Conservation (phyloP, 2,888 invertebrate species). For the Sesia bembeciformis region DNA sequence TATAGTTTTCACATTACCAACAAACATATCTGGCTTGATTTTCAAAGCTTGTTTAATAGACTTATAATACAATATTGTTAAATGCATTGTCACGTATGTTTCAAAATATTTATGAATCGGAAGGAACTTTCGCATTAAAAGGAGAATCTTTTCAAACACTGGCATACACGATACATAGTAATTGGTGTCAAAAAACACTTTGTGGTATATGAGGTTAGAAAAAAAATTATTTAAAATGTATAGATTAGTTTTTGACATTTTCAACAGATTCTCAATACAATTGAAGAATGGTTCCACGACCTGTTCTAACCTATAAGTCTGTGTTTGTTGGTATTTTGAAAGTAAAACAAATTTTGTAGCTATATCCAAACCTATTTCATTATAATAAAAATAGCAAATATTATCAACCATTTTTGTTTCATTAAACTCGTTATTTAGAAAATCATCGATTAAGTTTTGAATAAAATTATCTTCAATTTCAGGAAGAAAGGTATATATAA, state of each 20-base stretch:
- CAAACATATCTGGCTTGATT: conserved; percentile 25
- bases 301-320: conserved; percentile 17
- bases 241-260: conserved; percentile 1
- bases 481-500: conserved; percentile 19
- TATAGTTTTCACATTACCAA: conserved; percentile 14
- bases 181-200: conserved; percentile 25
- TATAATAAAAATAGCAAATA: background rate
- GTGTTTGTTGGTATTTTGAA: conserved; percentile 20
- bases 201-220: conserved; percentile 24
- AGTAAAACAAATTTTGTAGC: conserved; percentile 32
- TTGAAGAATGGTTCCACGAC: conserved; percentile 26
- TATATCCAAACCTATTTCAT: conserved; percentile 21
- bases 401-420: background rate
- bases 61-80: conserved; percentile 39
- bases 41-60: conserved; percentile 26
- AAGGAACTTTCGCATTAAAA: conserved; percentile 24
- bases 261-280: conserved; percentile 22
- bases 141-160: conserved; percentile 26
- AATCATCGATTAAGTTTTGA: conserved; percentile 13
- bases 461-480: conserved; percentile 19
- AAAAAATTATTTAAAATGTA: conserved; percentile 15
- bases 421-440: conserved; percentile 10
- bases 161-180: conserved; percentile 27
- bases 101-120: conserved; percentile 29
- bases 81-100: conserved; percentile 25